Percentiles rank a stretch among this genome's conserved stretches.
These are phyloP conservation scores for Meloidogyne exigua DNA, from an alignment of 1,140 invertebrate species.

Conservation along the genomic window DNA sequence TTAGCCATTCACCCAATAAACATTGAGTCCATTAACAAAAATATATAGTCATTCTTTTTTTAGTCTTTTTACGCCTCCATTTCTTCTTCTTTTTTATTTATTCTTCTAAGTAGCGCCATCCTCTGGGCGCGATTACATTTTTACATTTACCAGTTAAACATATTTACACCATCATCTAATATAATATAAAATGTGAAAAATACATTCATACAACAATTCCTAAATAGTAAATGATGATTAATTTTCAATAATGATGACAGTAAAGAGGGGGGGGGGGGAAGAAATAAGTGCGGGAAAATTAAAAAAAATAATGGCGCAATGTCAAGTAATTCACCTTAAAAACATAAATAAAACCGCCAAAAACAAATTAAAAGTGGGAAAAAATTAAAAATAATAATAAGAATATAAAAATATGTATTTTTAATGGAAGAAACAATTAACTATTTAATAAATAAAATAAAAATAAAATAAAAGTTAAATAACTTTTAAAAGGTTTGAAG, in stretches of 20 bases:
- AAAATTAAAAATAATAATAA: neutral
- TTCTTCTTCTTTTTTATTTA: neutral
- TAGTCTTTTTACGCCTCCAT: conserved; percentile 2
- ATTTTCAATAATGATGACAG: neutral
- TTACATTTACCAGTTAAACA: conserved; percentile 1
- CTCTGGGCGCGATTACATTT: neutral
- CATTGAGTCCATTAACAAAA: conserved; percentile 1
- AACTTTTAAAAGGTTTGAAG: neutral
- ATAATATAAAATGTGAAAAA: neutral
- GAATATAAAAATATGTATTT: too few relatives aligned
- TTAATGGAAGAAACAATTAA: too few relatives aligned
- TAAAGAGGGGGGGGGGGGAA: neutral
- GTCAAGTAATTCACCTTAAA: conserved; percentile 5
- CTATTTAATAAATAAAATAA: neutral
- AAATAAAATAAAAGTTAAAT: neutral
- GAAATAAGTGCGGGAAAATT: neutral
- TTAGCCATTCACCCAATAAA: conserved; percentile 1
- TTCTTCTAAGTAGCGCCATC: neutral
- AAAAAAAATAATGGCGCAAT: neutral
- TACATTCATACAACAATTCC: neutral
- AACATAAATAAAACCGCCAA: neutral
- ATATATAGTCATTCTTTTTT: neutral
- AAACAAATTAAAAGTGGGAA: conserved; percentile 5
- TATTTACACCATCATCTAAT: neutral
- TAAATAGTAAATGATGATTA: neutral